Conservation (phyloP, 2,113 vertebrate species). For the Orycteropus afer region DNA sequence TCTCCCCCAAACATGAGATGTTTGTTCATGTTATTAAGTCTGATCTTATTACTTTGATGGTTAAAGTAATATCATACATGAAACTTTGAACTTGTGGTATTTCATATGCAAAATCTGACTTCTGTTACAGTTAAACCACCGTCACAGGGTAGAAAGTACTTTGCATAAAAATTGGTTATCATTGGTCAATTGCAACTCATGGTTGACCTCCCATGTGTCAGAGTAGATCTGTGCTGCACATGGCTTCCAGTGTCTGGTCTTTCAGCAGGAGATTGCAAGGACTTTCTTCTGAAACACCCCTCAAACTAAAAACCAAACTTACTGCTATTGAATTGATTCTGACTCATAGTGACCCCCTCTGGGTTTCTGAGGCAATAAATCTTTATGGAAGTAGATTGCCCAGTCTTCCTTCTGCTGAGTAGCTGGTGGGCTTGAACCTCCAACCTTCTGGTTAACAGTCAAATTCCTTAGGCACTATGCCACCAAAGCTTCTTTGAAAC, state of each 20-base stretch:
- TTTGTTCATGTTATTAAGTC: not conserved
- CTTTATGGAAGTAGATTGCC: no score
- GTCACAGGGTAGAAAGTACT: not conserved
- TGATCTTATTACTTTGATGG: not conserved
- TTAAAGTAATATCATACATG: not conserved
- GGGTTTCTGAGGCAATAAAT: no score
- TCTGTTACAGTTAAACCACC: not conserved
- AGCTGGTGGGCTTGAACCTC: no score
- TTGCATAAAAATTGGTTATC: not conserved
- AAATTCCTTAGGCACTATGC: no score
- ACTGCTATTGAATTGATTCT: no score
- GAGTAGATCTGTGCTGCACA: not conserved
- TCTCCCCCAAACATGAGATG: not conserved
- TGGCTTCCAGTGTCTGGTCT: not conserved
- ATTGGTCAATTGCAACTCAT: not conserved
- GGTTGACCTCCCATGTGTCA: not conserved
- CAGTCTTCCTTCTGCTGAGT: no score
- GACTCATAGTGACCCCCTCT: no score
- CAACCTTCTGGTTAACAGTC: no score
- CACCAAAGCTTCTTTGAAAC: no score
- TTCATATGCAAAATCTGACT: not conserved
- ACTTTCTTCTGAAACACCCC: not conserved
- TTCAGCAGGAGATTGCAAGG: not conserved
- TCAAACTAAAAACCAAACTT: no score
- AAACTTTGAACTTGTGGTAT: not conserved